phyloP scores from a whole-genome alignment of 2,797 vertebrate genomes.

The Clarias pachynema region DNA sequence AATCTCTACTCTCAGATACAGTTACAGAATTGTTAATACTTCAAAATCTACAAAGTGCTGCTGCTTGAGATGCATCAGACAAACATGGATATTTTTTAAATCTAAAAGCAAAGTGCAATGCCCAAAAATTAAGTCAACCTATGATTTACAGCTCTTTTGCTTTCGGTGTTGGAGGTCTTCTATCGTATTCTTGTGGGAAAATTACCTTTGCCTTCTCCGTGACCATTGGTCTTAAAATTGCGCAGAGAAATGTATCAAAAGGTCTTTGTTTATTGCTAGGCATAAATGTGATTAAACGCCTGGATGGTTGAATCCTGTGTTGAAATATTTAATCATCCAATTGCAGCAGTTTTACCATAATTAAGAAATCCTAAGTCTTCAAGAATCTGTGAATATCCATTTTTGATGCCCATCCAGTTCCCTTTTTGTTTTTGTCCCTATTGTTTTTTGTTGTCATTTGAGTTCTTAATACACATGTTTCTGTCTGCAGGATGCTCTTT shows the following conservation, averaged over 20 bases:
- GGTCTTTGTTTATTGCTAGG: not conserved
- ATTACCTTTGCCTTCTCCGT: not conserved
- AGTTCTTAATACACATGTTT: conserved; percentile 13
- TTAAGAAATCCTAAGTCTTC: not conserved
- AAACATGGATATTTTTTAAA: too few relatives aligned
- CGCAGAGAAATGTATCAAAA: not conserved
- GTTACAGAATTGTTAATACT: too few relatives aligned
- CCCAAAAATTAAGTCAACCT: too few relatives aligned
- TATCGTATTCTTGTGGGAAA: not conserved
- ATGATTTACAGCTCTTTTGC: not conserved
- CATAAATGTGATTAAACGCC: not conserved
- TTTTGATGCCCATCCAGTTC: not conserved
- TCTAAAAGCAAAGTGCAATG: too few relatives aligned
- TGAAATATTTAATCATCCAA: not conserved
- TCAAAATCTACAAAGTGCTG: too few relatives aligned
- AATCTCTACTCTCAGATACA: too few relatives aligned
- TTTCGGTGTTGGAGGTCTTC: not conserved
- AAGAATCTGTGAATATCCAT: not conserved
- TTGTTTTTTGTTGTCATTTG: too few relatives aligned
- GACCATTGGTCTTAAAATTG: not conserved
- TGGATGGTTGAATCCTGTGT: not conserved
- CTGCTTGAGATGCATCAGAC: too few relatives aligned
- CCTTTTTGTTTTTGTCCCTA: not conserved
- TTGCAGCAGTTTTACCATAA: not conserved
- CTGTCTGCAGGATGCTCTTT: conserved; percentile 76